Base-by-base conservation (phyloP, 2,888 invertebrate genomes). In the Drosophila niveifrons region DNA sequence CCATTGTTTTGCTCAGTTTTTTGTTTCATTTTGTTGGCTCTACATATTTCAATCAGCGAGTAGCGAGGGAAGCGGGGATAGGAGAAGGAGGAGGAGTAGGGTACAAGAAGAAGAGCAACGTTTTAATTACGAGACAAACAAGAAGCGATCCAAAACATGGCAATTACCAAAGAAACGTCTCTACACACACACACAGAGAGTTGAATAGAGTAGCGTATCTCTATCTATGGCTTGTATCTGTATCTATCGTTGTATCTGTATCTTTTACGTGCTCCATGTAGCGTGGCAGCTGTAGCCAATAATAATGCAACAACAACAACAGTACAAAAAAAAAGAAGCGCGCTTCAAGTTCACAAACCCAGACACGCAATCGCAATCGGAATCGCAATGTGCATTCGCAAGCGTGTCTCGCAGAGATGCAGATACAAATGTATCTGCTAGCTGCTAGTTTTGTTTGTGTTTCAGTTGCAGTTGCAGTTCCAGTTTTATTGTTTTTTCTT, bases 221-320 rank as follows among this genome's bases (percentile, higher is more conserved):
- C 31, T 17, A 28, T 44, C 48, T 55, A 34, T 46, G 13, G 17
- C 29, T 55, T 46, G 41, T 67, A 68, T 39, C 28, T 55, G 39
- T 43, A 47, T 72, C 67, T 64, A 36, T 18, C 17, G 15, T 50
- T 71, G 71, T 72, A 66, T 68, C 68, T 79, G 82, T 75, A 80
- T 84, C 78, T 85, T 75, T 80, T 82, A 82, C 85, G 82, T 85
- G 83, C 82, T 81, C 59, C 72, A 64, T 64, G 70, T 71, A 81
- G 82, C 82, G 77, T 77, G 71, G 75, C 75, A 58, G 57, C 47
- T 69, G 31, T 62, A 51, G 74, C 58, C 66, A 70, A 74, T 41
- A 62, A 68, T 44, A 55, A 61, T 56, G 15, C 28, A 17, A 41
- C 23, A 23, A 15, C 29, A 8, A 23, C 15, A 39, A 23, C 17